Conservation (phyloP, 2,113 vertebrate species). For the Pantherophis guttatus region DNA sequence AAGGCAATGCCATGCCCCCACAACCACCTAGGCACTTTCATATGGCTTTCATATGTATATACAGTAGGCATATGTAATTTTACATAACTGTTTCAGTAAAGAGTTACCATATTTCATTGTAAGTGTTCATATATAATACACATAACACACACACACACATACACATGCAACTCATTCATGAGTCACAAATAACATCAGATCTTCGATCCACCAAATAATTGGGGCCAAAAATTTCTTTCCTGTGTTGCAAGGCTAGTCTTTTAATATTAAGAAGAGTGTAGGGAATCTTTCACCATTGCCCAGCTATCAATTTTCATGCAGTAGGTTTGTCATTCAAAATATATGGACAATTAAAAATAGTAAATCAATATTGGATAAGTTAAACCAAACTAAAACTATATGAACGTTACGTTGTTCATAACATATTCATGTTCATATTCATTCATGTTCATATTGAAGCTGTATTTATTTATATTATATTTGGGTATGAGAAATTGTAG, state of each 20-base stretch:
- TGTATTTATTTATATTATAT: neutral
- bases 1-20: too few relatives aligned
- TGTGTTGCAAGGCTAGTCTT: neutral
- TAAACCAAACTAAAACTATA: neutral
- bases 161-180: neutral
- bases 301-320: neutral
- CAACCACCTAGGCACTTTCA: too few relatives aligned
- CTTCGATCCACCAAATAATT: neutral
- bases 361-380: neutral
- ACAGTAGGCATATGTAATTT: neutral
- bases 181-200: neutral
- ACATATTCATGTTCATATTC: too few relatives aligned
- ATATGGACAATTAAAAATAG: neutral
- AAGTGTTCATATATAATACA: neutral
- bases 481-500: neutral
- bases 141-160: neutral
- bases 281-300: neutral
- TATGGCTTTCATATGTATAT: neutral
- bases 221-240: neutral
- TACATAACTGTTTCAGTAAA: neutral
- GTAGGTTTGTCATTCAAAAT: neutral
- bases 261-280: neutral
- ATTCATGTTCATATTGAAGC: neutral
- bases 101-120: neutral
- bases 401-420: neutral